phyloP scores from a whole-genome alignment of 2,113 vertebrate genomes.

The Rhegmatorhina hoffmannsi region DNA sequence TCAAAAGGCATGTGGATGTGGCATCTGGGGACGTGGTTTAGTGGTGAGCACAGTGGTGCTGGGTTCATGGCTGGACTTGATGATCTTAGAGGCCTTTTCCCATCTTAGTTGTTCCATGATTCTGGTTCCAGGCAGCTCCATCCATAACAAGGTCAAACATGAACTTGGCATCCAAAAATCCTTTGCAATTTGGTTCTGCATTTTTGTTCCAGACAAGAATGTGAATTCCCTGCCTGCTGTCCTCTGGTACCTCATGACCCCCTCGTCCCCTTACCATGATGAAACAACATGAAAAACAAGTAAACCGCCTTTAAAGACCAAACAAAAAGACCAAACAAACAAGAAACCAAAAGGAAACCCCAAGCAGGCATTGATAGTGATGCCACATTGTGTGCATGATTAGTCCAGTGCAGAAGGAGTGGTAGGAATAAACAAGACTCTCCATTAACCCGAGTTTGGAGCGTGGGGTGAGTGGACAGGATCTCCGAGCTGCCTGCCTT shows the following conservation, averaged over 20 bases:
- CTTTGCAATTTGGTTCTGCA: not conserved
- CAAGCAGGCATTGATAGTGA: accelerated
- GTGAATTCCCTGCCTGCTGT: not conserved
- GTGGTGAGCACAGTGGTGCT: accelerated
- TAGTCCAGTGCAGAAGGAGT: not conserved
- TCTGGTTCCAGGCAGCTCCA: not conserved
- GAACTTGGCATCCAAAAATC: not conserved
- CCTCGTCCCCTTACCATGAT: not conserved
- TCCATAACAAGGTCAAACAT: not conserved
- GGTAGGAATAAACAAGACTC: not conserved
- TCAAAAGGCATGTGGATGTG: not conserved
- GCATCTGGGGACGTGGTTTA: not conserved
- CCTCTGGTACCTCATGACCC: not conserved
- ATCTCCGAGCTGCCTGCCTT: not conserved
- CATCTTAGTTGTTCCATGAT: not conserved
- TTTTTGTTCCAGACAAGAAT: not conserved
- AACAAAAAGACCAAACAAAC: not conserved
- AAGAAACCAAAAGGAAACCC: not conserved
- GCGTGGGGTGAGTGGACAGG: accelerated
- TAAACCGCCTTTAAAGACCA: accelerated
- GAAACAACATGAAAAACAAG: not conserved
- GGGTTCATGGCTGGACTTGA: not conserved
- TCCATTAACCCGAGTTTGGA: not conserved
- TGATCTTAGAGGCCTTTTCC: not conserved
- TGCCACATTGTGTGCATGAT: not conserved